These are phyloP conservation scores for Morpho achilles DNA, from an alignment of 2,888 invertebrate species.

Conservation along the genomic window DNA sequence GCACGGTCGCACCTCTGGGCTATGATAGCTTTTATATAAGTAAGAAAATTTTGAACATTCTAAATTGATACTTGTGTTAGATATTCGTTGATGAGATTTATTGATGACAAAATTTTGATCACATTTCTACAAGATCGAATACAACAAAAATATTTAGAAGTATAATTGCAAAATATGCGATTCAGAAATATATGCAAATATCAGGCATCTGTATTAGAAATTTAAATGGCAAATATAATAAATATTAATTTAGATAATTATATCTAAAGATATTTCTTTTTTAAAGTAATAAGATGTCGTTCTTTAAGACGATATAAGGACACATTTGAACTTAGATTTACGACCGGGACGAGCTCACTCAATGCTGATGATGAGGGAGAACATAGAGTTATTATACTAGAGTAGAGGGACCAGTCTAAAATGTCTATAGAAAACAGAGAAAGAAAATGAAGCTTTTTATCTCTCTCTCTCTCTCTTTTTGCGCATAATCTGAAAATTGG, in stretches of 20 bases:
- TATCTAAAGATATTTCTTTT: neutral
- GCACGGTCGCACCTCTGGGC: too few relatives aligned
- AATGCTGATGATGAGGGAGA: too few relatives aligned
- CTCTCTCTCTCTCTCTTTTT: too few relatives aligned
- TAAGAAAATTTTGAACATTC: too few relatives aligned
- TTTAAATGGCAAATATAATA: neutral
- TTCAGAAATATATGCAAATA: conserved; percentile 8
- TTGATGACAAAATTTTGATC: neutral
- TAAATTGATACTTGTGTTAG: neutral
- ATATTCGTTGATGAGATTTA: conserved; percentile 1
- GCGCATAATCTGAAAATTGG: too few relatives aligned
- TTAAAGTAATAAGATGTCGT: neutral
- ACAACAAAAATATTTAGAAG: conserved; percentile 1
- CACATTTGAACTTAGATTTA: too few relatives aligned
- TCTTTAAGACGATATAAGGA: neutral
- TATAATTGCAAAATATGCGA: conserved; percentile 5
- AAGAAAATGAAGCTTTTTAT: too few relatives aligned
- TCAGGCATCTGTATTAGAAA: conserved; percentile 4
- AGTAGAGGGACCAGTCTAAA: too few relatives aligned
- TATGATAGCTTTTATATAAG: too few relatives aligned
- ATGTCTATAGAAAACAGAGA: too few relatives aligned
- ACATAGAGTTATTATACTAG: too few relatives aligned
- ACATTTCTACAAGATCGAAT: neutral
- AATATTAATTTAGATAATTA: neutral
- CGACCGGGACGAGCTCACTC: too few relatives aligned